A percentile compares a stretch with the other conserved stretches of the same genome.
phyloP scores from a whole-genome alignment of 2,113 vertebrate species.

The Zosterops hypoxanthus region DNA sequence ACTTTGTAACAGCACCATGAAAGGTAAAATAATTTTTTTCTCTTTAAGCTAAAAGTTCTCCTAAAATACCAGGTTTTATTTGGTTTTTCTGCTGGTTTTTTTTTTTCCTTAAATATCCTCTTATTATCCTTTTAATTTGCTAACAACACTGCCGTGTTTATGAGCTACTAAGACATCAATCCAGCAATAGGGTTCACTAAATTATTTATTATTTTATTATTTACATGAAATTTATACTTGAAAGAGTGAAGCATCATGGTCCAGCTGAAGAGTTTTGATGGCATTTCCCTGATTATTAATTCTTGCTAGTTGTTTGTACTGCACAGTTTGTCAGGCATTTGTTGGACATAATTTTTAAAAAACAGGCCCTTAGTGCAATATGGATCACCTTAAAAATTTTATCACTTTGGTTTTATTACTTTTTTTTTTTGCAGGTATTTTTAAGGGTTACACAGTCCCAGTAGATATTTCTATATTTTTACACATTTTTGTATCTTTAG shows the following conservation, averaged over 20 bases:
- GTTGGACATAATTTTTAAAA: background rate
- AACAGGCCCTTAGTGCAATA: background rate
- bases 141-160: background rate
- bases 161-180: background rate
- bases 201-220: background rate
- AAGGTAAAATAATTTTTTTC: fast-evolving
- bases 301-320: background rate
- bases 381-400: background rate
- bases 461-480: fast-evolving
- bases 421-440: background rate
- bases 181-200: background rate
- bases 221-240: background rate
- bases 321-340: background rate
- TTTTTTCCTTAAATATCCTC: background rate
- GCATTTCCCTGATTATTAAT: background rate
- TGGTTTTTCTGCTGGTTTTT: background rate
- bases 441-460: background rate
- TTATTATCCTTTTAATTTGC: background rate
- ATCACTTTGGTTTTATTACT: background rate
- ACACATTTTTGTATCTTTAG: too few relatives aligned
- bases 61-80: background rate
- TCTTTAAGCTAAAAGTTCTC: background rate
- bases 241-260: background rate
- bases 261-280: background rate
- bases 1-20: background rate